phyloP scores from a whole-genome alignment of 2,797 vertebrate genomes.

The Dromococcyx pavoninus region DNA sequence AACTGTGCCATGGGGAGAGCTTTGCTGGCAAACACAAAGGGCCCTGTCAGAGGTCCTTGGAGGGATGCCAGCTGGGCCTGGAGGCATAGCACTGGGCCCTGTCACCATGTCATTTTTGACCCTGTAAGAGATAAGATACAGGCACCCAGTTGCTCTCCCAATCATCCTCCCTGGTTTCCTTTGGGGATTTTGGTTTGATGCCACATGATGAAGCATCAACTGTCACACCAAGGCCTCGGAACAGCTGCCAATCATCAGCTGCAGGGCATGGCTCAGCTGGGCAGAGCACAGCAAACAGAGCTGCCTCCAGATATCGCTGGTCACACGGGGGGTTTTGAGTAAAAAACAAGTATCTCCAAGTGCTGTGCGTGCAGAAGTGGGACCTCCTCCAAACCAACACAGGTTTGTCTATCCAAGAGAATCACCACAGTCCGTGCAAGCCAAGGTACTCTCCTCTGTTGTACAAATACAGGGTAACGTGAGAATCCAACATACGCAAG shows the following conservation, averaged over 20 bases:
- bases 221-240: not conserved
- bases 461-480: accelerated
- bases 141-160: not conserved
- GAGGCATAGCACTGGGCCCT: not conserved
- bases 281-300: not conserved
- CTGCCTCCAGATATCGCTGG: accelerated
- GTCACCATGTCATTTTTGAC: not conserved
- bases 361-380: accelerated
- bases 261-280: not conserved
- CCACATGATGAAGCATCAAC: not conserved
- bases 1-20: not conserved
- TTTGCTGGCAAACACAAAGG: not conserved
- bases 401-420: not conserved
- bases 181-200: not conserved
- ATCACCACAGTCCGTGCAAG: no score
- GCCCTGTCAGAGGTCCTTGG: accelerated
- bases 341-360: not conserved
- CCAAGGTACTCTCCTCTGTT: not conserved
- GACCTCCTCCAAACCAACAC: not conserved
- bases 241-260: constrained; percentile 39
- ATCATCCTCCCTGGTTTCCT: not conserved
- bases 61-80: not conserved
- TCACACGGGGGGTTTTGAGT: accelerated
- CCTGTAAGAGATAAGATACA: not conserved
- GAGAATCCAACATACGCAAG: not conserved